Conservation (phyloP, 2,113 vertebrate genomes). For the Perca flavescens region DNA sequence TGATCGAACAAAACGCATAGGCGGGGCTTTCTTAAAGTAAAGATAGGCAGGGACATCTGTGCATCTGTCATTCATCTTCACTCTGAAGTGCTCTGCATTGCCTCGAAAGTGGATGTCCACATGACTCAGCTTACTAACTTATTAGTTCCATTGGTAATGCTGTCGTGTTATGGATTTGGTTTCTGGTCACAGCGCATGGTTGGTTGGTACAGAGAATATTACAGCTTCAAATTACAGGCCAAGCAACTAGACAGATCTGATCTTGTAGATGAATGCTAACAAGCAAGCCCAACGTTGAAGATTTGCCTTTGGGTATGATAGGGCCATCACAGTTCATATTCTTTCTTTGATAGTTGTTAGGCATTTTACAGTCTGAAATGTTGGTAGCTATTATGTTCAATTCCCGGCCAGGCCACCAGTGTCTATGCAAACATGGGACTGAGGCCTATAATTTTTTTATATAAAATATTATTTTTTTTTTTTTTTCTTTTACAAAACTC, state of each 20-base stretch:
- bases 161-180: constrained; percentile 26
- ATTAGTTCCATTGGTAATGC: constrained; percentile 42
- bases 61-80: constrained; percentile 28
- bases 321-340: background rate
- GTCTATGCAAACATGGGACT: background rate
- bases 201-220: background rate
- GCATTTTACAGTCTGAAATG: background rate
- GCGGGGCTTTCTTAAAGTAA: background rate
- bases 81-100: constrained; percentile 28
- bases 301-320: background rate
- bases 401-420: background rate
- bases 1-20: background rate
- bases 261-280: constrained; percentile 7
- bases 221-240: constrained; percentile 23
- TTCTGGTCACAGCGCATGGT: background rate
- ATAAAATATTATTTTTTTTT: too few species aligned
- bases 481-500: background rate
- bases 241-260: background rate
- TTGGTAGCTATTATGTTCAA: background rate
- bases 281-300: background rate
- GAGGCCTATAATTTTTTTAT: background rate
- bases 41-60: constrained; percentile 10
- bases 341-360: constrained; percentile 3
- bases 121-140: constrained; percentile 49
- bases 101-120: constrained; percentile 27